Base-by-base conservation (phyloP, 2,888 invertebrate species). In the Philereme vetulata region DNA sequence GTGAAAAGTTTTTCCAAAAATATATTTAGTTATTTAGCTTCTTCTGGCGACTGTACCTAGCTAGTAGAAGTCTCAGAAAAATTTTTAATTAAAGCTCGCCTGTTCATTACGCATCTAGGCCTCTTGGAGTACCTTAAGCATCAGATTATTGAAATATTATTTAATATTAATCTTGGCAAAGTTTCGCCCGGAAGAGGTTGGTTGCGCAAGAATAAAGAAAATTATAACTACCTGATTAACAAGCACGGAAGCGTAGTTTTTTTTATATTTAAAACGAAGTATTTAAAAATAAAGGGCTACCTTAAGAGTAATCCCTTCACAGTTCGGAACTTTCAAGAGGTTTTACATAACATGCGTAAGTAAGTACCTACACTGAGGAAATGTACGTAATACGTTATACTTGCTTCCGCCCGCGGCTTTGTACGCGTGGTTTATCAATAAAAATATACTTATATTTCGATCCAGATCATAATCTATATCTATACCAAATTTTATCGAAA, bases 81-180 rank as follows among this genome's bases (percentile, higher is more conserved):
- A 71, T 76, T 80, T 80, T 79, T 79, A 80, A 80, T 80, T 79
- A 80, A 77, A 68, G 67, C 72, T 64, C 71, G 53, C 66, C 56
- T 67, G 60, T 64, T 63, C 62, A 60, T 62, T 64, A 67, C 66
- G 57, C 60, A 62, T 62, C 54, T 54, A 60, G 57, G n/a, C 56
- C 58, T 43, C 45, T 34, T 34, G 53, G 4, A 51, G 60, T 44
- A 48, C 48, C 51, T 47, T 52, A 51, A 52, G 60, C 54, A 59
- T 46, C 56, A 56, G 35, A 58, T 48, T 51, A 56, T 51, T 60
- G 51, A 56, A 60, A 60, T 51, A 56, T 52, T 60, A 48, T 21
- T 21, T 21, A 21, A 21, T 51, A 48, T 52, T 51, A 51, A 60
- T 60, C 60, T 60, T 56, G 38, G 40, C 4, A 60, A 55, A 60